Conservation (phyloP, 2,888 invertebrate species). For the Eristalinus sepulchralis region DNA sequence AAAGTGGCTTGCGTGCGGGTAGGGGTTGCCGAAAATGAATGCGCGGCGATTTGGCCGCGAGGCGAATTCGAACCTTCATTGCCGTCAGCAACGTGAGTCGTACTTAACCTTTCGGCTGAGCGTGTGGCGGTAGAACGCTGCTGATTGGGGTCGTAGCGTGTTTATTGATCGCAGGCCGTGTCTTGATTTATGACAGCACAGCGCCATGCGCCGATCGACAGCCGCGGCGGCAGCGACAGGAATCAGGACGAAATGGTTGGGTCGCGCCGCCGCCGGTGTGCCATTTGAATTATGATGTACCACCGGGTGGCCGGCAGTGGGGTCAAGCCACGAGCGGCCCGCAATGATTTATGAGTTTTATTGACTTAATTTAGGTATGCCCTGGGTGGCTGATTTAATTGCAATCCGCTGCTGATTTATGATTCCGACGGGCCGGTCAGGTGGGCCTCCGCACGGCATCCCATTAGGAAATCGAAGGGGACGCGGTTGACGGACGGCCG, state of each 20-base stretch:
- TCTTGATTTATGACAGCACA: neutral
- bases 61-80: conserved; percentile 9
- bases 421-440: neutral
- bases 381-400: conserved; percentile 14
- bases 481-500: neutral
- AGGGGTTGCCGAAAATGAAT: conserved; percentile 43
- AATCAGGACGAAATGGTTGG: neutral
- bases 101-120: conserved; percentile 2
- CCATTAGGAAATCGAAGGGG: neutral
- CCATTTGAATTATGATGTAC: neutral
- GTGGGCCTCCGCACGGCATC: neutral
- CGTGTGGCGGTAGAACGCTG: neutral
- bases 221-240: neutral
- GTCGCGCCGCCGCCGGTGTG: neutral
- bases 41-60: neutral
- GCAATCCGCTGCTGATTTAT: conserved; percentile 1
- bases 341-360: conserved; percentile 22
- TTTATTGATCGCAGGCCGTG: neutral
- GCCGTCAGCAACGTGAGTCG: neutral
- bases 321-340: neutral
- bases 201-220: neutral
- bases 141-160: neutral
- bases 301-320: neutral
- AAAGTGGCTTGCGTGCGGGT: conserved; percentile 48
- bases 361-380: neutral